Evolutionary conservation across 1,140 invertebrate genomes (phyloP), one percentile per base, ranked within the genome.

Genomic region (Triops longicaudatus): DNA sequence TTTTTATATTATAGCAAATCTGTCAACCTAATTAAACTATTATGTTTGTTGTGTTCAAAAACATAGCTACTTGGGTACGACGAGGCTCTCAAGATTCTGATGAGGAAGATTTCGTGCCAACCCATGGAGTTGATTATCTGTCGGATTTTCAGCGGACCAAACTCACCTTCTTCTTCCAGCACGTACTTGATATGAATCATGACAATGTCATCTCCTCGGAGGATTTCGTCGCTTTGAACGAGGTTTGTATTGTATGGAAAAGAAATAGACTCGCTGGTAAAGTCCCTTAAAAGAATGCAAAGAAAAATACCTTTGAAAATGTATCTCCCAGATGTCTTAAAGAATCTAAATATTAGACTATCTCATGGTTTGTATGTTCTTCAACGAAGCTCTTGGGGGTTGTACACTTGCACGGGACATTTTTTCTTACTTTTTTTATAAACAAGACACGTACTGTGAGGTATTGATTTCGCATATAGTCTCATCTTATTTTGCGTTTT

Each of bases 131-230:
- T 14, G 84, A 86, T 4, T 81, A 83, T 72, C 83, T 91, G 28
- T 88, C 89, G 74, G 83, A 85, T 12, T 86, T 89, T 37, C 90
- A 91, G 81, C 86, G 85, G 31, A 88, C 90, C 81, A 91, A 91
- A 82, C 85, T 91, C 82, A 86, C 87, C 0, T 86, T 91, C 77
- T 91, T 91, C 82, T 91, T 91, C 82, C 87, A 86, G 0, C 86
- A 88, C 79, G 85, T 91, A 1, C 84, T 91, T 50, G 90, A 91
- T 81, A 88, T 89, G 80, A 90, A 91, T 82, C 85, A 86, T 28
- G 90, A 91, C 83, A 89, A 90, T 82, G 86, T 90, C 75, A 88
- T 91, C 63, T 86, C 85, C 50, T 87, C 89, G 77, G 88, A 90
- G 80, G 90, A 91, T 83, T 90, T 91, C 80, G 87, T 90, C 78